Conservation (phyloP, 2,888 invertebrate species). For the Gonocerus acuteangulatus region DNA sequence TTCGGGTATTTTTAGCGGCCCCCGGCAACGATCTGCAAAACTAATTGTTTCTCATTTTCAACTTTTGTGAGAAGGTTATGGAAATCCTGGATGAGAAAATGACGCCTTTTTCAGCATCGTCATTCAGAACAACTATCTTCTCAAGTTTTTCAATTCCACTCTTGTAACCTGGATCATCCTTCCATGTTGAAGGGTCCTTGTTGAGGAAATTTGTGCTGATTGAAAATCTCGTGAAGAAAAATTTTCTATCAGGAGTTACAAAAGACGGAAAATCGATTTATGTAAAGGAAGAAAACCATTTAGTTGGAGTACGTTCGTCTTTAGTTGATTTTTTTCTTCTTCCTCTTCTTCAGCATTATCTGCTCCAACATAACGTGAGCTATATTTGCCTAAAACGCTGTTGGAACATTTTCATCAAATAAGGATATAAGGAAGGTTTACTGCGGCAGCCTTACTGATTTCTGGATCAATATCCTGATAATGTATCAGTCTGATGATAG, state of each 20-base stretch:
- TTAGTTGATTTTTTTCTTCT: slow-evolving; percentile 1
- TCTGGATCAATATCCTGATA: no score
- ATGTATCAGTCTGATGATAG: no score
- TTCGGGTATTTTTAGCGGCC: neutral
- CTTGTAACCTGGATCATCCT: slow-evolving; percentile 2
- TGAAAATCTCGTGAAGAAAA: neutral
- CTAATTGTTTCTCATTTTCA: slow-evolving; percentile 23
- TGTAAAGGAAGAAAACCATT: slow-evolving; percentile 10
- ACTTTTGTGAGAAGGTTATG: slow-evolving; percentile 38
- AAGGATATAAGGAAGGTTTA: neutral
- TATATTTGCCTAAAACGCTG: neutral
- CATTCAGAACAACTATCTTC: neutral
- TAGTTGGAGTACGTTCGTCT: neutral
- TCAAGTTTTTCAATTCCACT: slow-evolving; percentile 6
- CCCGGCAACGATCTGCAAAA: slow-evolving; percentile 5
- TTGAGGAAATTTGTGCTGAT: neutral
- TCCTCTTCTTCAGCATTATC: neutral
- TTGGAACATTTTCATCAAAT: slow-evolving; percentile 8
- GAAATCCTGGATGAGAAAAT: slow-evolving; percentile 26
- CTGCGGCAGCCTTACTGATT: neutral
- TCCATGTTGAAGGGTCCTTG: neutral
- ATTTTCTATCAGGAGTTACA: slow-evolving; percentile 7
- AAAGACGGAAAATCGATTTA: slow-evolving; percentile 1
- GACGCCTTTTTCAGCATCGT: slow-evolving; percentile 27
- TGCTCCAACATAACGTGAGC: slow-evolving; percentile 1